Conservation (phyloP, 2,797 vertebrate genomes). For the Glyptemys insculpta region DNA sequence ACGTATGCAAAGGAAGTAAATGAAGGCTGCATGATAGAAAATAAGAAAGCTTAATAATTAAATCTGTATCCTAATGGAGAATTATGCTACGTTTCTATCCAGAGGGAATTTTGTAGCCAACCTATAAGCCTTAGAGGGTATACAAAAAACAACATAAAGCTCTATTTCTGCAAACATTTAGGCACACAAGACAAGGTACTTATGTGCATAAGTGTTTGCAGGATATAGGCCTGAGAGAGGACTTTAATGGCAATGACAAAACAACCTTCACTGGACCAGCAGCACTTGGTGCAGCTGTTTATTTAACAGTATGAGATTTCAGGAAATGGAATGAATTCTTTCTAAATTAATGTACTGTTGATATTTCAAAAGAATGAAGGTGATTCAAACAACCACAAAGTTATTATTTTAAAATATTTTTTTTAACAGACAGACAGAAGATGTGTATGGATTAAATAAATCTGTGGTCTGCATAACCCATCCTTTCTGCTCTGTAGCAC, state of each 20-base stretch:
- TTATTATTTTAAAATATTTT: neutral
- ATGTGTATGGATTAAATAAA: neutral
- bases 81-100: neutral
- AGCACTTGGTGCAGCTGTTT: neutral
- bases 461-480: neutral
- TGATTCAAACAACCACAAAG: neutral
- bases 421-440: neutral
- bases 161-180: neutral
- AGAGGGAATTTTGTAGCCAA: neutral
- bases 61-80: neutral
- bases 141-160: neutral
- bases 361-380: neutral
- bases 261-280: neutral
- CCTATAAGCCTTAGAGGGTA: neutral
- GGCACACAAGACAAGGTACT: neutral
- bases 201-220: neutral
- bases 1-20: slow-evolving; percentile 36
- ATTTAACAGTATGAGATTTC: neutral
- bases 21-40: neutral
- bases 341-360: neutral
- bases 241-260: neutral
- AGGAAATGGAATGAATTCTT: neutral
- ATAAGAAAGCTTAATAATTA: neutral
- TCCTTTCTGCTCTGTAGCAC: neutral
- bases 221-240: neutral